Evolutionary conservation across 2,113 vertebrate genomes (phyloP).

Genomic region (Misgurnus anguillicaudatus): DNA sequence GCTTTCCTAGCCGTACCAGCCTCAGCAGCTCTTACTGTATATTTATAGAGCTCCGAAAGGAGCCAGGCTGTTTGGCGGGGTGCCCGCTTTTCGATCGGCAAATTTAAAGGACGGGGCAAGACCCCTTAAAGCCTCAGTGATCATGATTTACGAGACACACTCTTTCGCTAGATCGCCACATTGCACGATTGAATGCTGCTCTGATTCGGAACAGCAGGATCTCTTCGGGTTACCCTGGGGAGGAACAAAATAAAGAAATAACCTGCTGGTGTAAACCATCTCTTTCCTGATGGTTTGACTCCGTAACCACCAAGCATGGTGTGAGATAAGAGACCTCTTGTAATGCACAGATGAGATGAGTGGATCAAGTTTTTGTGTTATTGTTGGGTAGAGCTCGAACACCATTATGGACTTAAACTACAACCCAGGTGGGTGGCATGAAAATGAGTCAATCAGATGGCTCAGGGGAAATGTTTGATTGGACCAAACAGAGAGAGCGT

Average conservation of each 20-base stretch:
- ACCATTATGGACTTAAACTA: constrained; percentile 71
- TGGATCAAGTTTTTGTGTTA: constrained; percentile 4
- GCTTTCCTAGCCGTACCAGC: constrained; percentile 61
- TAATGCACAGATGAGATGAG: constrained; percentile 62
- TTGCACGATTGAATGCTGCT: not conserved
- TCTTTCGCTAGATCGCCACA: not conserved
- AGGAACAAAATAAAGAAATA: not conserved
- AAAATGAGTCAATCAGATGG: not conserved
- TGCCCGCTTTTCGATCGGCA: constrained; percentile 65
- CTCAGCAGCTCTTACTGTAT: constrained; percentile 61
- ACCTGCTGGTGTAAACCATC: not conserved
- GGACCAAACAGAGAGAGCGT: not conserved
- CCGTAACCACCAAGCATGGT: not conserved
- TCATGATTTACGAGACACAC: constrained; percentile 69
- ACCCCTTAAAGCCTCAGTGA: constrained; percentile 55
- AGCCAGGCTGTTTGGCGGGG: constrained; percentile 68
- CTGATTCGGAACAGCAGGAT: not conserved
- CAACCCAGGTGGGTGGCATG: constrained; percentile 73
- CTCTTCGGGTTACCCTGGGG: not conserved
- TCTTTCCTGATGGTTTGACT: not conserved
- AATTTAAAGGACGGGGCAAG: constrained; percentile 69
- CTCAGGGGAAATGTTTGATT: not conserved
- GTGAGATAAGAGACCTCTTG: not conserved
- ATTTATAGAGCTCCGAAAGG: constrained; percentile 71
- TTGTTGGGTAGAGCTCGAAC: constrained; percentile 39